Evolutionary conservation across 1,140 invertebrate genomes (phyloP).

Genomic region (Musca vetustissima): DNA sequence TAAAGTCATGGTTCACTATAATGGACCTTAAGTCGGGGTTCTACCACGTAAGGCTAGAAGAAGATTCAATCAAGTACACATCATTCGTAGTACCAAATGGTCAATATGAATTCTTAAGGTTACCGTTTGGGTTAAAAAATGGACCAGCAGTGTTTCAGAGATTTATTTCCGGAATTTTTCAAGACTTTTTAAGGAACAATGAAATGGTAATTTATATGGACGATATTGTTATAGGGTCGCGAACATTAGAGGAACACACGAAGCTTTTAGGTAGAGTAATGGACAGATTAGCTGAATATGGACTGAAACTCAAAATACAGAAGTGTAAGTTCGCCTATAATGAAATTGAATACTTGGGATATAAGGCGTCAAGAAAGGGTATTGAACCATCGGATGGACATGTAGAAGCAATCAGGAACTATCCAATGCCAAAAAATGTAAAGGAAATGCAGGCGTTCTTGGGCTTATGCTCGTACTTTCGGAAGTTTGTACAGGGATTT

Average conservation of each 20-base stretch:
- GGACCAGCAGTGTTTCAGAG: background rate
- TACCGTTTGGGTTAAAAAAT: background rate
- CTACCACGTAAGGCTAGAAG: background rate
- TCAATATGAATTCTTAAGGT: background rate
- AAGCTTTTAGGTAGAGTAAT: background rate
- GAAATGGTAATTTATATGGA: background rate
- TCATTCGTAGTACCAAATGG: background rate
- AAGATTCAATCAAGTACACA: background rate
- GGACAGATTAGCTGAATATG: background rate
- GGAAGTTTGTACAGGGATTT: slow-evolving; percentile 24
- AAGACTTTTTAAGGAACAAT: background rate
- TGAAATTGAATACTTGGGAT: background rate
- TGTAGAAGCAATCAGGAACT: slow-evolving; percentile 13
- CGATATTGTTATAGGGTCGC: background rate
- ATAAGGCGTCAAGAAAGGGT: background rate
- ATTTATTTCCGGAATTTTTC: background rate
- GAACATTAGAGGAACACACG: background rate
- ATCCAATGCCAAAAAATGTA: slow-evolving; percentile 20
- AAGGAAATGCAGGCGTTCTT: slow-evolving; percentile 18
- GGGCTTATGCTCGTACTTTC: slow-evolving; percentile 22
- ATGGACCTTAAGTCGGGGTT: background rate
- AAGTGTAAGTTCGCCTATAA: background rate
- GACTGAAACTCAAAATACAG: background rate
- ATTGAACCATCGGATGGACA: too few relatives aligned
- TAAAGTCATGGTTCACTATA: background rate